Conservation (phyloP, 2,888 invertebrate species). For the Cyrtodaria siliqua region DNA sequence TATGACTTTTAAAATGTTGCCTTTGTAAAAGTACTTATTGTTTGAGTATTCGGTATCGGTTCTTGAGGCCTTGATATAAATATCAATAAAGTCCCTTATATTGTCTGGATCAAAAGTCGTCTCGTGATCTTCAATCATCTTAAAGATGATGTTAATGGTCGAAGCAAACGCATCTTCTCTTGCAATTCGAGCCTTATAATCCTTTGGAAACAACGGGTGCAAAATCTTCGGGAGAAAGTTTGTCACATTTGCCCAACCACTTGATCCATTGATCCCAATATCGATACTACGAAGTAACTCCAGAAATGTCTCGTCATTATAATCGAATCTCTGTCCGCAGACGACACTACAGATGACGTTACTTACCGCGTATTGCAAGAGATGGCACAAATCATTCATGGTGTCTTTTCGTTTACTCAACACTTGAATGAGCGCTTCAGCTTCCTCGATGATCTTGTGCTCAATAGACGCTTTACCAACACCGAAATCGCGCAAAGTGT, state of each 20-base stretch:
- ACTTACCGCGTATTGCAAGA: conserved; percentile 9
- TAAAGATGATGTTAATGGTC: neutral
- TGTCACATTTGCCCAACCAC: conserved; percentile 24
- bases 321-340: too few species aligned
- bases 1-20: too few species aligned
- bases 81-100: too few species aligned
- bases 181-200: neutral
- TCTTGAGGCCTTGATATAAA: too few species aligned
- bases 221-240: conserved; percentile 58
- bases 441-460: too few species aligned
- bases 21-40: conserved; percentile 7
- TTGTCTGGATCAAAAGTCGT: conserved; percentile 66
- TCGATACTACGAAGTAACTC: conserved; percentile 28
- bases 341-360: conserved; percentile 74
- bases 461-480: too few species aligned
- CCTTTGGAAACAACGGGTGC: conserved; percentile 20
- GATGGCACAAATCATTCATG: neutral
- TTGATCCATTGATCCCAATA: conserved; percentile 26
- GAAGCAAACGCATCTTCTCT: neutral
- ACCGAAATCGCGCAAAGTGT: too few species aligned
- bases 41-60: too few species aligned
- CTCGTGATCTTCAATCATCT: conserved; percentile 62
- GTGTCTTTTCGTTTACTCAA: neutral
- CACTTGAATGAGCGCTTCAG: neutral
- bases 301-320: too few species aligned